Conservation (phyloP, 2,113 vertebrate species). For the Butorides virescens region DNA sequence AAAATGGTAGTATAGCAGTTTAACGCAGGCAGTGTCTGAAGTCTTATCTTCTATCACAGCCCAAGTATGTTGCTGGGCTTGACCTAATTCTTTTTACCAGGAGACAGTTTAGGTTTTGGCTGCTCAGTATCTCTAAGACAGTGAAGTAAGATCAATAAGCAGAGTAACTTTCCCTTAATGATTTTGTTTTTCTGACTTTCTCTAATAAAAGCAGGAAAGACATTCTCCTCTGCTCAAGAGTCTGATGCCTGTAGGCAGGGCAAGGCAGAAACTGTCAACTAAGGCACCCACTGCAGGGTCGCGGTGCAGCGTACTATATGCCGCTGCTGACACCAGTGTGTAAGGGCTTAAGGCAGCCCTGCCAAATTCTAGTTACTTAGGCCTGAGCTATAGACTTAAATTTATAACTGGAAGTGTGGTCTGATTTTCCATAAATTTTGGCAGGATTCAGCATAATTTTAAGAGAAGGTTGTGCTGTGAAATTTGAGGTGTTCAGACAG, state of each 20-base stretch:
- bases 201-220: not conserved
- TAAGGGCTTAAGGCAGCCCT: not conserved
- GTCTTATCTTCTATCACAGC: not conserved
- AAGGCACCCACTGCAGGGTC: not conserved
- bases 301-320: accelerated
- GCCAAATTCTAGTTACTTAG: not conserved
- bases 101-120: not conserved
- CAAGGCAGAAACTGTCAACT: not conserved
- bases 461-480: not conserved
- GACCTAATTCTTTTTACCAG: not conserved
- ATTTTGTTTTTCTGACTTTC: not conserved
- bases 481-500: not conserved
- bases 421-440: not conserved
- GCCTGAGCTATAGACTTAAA: not conserved
- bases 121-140: not conserved
- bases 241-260: not conserved
- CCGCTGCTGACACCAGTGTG: not conserved
- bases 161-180: not conserved
- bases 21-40: not conserved
- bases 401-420: not conserved
- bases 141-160: not conserved
- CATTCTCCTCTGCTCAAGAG: not conserved
- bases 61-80: not conserved
- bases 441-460: not conserved
- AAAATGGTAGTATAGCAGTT: not conserved